A percentile compares a stretch with the other conserved stretches of the same genome.
Conservation (phyloP, 1,140 invertebrate species). For the Drosophila seguyi region DNA sequence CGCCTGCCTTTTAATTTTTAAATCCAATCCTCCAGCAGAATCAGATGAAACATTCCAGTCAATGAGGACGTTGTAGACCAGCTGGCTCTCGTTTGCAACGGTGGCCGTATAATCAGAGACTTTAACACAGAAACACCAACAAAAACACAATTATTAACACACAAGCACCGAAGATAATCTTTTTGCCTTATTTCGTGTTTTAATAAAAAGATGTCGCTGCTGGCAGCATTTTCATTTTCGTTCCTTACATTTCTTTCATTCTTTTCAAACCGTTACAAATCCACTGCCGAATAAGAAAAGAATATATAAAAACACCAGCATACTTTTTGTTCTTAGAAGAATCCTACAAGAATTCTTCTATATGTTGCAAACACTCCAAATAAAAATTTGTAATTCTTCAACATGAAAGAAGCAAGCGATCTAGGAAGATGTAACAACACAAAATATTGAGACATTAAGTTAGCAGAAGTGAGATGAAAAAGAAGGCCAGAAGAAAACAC, state of each 20-base stretch:
- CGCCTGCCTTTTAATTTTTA: slow-evolving; percentile 55
- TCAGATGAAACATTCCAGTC: slow-evolving; percentile 1
- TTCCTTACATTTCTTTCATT: slow-evolving; percentile 33
- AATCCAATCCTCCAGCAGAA: slow-evolving; percentile 10
- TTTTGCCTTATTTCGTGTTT: slow-evolving; percentile 42
- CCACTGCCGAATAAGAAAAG: slow-evolving; percentile 65
- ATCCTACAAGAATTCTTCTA: slow-evolving; percentile 11
- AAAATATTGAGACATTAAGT: slow-evolving; percentile 40
- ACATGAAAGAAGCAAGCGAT: slow-evolving; percentile 22
- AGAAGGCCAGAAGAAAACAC: slow-evolving; percentile 9
- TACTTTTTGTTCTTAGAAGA: slow-evolving; percentile 39
- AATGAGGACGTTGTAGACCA: slow-evolving; percentile 61
- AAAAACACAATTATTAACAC: background rate
- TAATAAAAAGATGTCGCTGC: slow-evolving; percentile 56
- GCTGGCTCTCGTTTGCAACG: slow-evolving; percentile 73
- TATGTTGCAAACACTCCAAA: slow-evolving; percentile 23
- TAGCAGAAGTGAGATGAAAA: slow-evolving; percentile 9
- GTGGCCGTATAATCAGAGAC: slow-evolving; percentile 27
- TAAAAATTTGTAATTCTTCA: slow-evolving; percentile 31
- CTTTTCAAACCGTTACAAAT: slow-evolving; percentile 66
- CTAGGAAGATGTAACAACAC: slow-evolving; percentile 31
- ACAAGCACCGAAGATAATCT: slow-evolving; percentile 16
- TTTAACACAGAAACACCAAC: slow-evolving; percentile 17
- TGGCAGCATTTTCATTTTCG: slow-evolving; percentile 63
- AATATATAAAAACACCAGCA: slow-evolving; percentile 29